These are phyloP conservation scores for Aurelia sp. DNA, from an alignment of 30 jellyfish, hydroid and myxozoan genomes.

Conservation along the genomic window DNA sequence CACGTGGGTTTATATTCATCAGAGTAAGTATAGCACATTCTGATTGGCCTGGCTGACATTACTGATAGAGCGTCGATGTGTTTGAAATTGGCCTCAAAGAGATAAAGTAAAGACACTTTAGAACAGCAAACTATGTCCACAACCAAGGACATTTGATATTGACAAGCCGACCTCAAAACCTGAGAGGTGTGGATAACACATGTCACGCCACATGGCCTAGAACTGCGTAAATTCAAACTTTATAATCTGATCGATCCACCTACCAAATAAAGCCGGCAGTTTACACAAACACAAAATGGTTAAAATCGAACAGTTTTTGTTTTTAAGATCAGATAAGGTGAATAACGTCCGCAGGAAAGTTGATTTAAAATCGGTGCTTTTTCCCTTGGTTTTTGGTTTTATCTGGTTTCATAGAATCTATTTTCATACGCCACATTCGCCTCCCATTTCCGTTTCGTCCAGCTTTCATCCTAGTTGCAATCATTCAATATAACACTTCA, in stretches of 20 bases:
- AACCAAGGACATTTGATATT: neutral
- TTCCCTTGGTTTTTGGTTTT: neutral
- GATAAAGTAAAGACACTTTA: too few species aligned
- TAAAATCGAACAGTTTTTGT: too few species aligned
- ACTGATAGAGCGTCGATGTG: neutral
- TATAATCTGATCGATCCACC: neutral
- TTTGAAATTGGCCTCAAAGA: neutral
- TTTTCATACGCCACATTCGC: neutral
- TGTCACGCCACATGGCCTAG: constrained; percentile 22
- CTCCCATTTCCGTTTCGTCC: neutral
- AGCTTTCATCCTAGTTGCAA: neutral
- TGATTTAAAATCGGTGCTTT: too few species aligned
- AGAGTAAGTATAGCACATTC: neutral
- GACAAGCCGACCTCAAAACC: constrained; percentile 20
- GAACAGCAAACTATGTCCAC: neutral
- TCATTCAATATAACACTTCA: neutral
- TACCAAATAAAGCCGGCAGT: neutral
- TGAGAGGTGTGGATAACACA: constrained; percentile 7
- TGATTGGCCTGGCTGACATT: constrained; percentile 1
- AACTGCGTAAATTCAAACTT: neutral
- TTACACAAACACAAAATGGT: neutral
- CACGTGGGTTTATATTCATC: neutral
- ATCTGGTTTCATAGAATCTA: neutral
- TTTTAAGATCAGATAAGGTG: too few species aligned
- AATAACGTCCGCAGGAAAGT: too few species aligned